Percentiles rank a stretch among this genome's conserved stretches.
Evolutionary conservation across 2,113 vertebrate species (phyloP).

Genomic region (Cyanoramphus novaezelandiae): DNA sequence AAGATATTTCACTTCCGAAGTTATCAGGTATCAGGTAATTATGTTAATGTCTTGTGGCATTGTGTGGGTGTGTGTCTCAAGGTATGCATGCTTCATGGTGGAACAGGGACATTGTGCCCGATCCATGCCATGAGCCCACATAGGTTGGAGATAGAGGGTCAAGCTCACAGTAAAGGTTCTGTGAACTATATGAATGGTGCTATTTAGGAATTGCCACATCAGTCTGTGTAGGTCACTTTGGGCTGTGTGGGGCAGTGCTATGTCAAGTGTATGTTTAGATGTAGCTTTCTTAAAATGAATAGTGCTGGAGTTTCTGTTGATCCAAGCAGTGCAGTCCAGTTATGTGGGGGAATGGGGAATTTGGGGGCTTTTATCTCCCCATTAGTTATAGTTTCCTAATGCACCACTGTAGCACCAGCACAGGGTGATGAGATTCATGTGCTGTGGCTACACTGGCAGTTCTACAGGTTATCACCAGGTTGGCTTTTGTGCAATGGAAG

Average conservation of each 20-base stretch:
- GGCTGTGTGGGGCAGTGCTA: neutral
- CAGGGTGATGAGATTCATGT: neutral
- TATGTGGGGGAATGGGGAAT: neutral
- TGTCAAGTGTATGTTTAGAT: neutral
- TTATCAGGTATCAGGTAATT: neutral
- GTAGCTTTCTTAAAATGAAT: neutral
- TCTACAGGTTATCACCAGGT: neutral
- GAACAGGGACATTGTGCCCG: neutral
- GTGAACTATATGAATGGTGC: accelerated
- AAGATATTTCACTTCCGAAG: neutral
- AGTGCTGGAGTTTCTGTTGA: neutral
- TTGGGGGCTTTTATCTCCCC: neutral
- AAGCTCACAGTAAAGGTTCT: neutral
- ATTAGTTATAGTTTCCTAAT: neutral
- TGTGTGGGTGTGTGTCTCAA: accelerated
- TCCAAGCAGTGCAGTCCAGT: accelerated
- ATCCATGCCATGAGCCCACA: accelerated
- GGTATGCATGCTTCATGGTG: neutral
- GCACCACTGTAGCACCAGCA: accelerated
- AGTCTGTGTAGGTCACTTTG: neutral
- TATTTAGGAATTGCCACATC: neutral
- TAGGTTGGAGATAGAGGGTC: neutral
- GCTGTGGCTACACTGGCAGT: neutral
- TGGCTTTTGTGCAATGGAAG: neutral
- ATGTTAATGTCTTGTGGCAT: neutral